Evolutionary conservation across 2,888 invertebrate genomes (phyloP), one percentile per base, ranked within the genome.

Genomic region (Cistogaster globosa): DNA sequence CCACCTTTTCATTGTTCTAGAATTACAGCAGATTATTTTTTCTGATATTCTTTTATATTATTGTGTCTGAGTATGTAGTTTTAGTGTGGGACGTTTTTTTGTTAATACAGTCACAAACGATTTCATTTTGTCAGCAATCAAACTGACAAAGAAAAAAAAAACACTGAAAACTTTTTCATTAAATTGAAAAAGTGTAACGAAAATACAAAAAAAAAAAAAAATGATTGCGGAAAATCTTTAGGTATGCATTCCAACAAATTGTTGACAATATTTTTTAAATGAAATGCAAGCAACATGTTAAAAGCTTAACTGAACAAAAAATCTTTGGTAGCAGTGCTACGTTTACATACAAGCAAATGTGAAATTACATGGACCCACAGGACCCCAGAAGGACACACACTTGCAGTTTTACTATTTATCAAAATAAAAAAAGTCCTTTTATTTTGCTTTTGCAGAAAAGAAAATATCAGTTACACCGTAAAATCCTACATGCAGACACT

Each of bases 221-320:
- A 60, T 60, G 76, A 84, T 72, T 74, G 84, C 68, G 62, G 68
- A 67, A 80, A 67, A 81, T 74, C 84, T 78, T 82, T 78, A 58
- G 81, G 18, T 78, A 82, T 81, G 82, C 78, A 85, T 79, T 85
- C 62, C 87, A 88, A 88, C 88, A 89, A 89, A 89, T 89, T 90
- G 90, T 90, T 90, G 90, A 90, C 90, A 87, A 88, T 89, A 90
- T 87, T 89, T 88, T 90, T 90, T 85, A 82, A 82, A 71, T 82
- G 82, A 79, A 82, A 77, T 86, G 82, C 85, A 78, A 75, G 88
- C 88, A 74, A 77, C 78, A 57, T 83, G 77, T 85, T 26, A 74
- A 87, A 81, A 85, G 83, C 83, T 86, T 86, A 83, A 82, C 48
- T 20, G 6, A 7, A 48, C 12, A 48, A 67, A 60, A 42, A 68